Percentiles rank a stretch among this genome's conserved stretches.
Conservation (phyloP, 2,113 vertebrate species). For the Acanthochromis polyacanthus region DNA sequence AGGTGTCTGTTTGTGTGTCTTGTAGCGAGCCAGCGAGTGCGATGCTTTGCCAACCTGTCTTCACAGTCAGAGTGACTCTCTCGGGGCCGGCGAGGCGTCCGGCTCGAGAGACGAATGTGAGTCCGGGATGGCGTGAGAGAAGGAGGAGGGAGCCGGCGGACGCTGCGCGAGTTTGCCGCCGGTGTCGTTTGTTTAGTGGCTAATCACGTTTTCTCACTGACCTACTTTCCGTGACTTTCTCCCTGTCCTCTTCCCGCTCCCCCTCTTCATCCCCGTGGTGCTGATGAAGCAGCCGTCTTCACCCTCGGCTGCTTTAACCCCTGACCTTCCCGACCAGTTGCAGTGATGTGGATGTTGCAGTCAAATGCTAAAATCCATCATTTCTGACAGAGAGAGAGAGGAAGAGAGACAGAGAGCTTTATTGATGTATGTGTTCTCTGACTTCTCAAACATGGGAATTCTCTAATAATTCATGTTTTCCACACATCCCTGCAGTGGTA, state of each 20-base stretch:
- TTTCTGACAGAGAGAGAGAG: neutral
- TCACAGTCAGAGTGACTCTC: slow-evolving; percentile 46
- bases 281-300: slow-evolving; percentile 70
- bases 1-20: slow-evolving; percentile 44
- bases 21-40: slow-evolving; percentile 50
- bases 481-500: neutral
- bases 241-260: slow-evolving; percentile 23
- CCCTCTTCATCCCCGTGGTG: slow-evolving; percentile 57
- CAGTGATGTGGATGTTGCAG: slow-evolving; percentile 35
- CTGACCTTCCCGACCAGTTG: slow-evolving; percentile 50
- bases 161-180: slow-evolving; percentile 22
- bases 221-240: slow-evolving; percentile 69
- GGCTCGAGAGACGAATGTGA: slow-evolving; percentile 5
- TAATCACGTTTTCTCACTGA: slow-evolving; percentile 73
- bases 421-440: neutral
- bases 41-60: slow-evolving; percentile 59
- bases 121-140: slow-evolving; percentile 1
- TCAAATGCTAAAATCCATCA: neutral
- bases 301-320: slow-evolving; percentile 55
- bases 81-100: slow-evolving; percentile 14
- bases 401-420: neutral
- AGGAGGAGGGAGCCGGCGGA: neutral
- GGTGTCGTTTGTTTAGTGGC: slow-evolving; percentile 54
- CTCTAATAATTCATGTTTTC: neutral
- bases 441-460: neutral